Conservation (phyloP, 2,888 invertebrate species). For the Phorcus lineatus region DNA sequence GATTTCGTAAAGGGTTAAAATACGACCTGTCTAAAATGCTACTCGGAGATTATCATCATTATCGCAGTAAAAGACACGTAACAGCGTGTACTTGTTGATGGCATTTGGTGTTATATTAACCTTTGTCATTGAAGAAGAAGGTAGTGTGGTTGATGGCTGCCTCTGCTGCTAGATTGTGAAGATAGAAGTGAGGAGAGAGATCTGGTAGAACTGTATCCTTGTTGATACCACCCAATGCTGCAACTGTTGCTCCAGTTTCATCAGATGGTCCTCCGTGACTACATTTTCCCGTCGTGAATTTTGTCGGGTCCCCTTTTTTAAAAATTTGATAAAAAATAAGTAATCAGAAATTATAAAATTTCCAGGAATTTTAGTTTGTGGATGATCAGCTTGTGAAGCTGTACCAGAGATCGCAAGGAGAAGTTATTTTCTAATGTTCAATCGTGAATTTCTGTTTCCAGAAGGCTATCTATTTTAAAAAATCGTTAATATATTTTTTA, state of each 20-base stretch:
- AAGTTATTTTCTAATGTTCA: no score
- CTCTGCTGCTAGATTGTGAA: conserved; percentile 48
- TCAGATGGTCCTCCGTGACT: conserved; percentile 62
- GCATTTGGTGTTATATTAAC: conserved; percentile 37
- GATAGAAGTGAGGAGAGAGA: conserved; percentile 51
- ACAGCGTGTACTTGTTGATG: no score
- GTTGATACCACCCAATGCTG: conserved; percentile 60
- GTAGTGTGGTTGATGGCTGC: conserved; percentile 53
- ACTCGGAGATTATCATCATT: no score
- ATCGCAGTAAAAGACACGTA: no score
- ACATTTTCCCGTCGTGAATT: conserved; percentile 51
- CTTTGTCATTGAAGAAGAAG: conserved; percentile 50
- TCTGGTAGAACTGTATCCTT: conserved; percentile 50
- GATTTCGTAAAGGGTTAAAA: no score
- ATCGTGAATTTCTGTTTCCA: no score
- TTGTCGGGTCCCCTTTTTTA: conserved; percentile 39
- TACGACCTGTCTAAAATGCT: no score
- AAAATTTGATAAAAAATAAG: background rate
- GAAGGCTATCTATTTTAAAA: no score
- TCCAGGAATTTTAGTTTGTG: background rate
- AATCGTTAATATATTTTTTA: no score
- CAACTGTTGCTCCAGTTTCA: conserved; percentile 36
- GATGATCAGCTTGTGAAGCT: background rate
- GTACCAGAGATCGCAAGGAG: no score
- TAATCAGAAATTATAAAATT: no score